phyloP scores from a whole-genome alignment of 1,140 invertebrate species.

The Paraescarpia echinospica region DNA sequence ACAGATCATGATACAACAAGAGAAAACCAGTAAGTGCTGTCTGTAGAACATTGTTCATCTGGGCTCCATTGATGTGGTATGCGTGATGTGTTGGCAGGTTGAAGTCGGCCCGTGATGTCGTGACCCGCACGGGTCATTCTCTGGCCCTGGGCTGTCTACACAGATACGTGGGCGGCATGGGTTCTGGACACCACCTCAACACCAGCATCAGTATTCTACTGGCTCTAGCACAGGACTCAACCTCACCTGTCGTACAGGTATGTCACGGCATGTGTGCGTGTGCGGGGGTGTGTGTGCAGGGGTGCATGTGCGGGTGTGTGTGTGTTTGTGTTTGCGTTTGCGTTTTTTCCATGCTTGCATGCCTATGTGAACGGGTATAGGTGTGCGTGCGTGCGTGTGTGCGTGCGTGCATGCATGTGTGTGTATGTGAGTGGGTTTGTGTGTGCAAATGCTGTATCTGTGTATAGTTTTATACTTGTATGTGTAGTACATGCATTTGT shows the following conservation, averaged over 20 bases:
- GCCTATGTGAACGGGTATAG: not conserved
- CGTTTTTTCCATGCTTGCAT: not conserved
- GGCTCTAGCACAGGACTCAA: slow-evolving; percentile 89
- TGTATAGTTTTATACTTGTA: no score
- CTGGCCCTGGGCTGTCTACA: slow-evolving; percentile 90
- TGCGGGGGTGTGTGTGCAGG: not conserved
- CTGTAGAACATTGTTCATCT: not conserved
- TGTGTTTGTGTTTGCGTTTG: not conserved
- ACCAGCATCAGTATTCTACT: slow-evolving; percentile 91
- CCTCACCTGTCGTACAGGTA: slow-evolving; percentile 86
- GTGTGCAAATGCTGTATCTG: no score
- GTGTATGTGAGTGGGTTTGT: not conserved
- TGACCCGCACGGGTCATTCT: slow-evolving; percentile 86
- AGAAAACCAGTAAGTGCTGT: not conserved
- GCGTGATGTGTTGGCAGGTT: slow-evolving; percentile 58
- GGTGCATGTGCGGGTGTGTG: not conserved
- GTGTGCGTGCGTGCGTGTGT: not conserved
- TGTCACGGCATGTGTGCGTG: slow-evolving; percentile 20
- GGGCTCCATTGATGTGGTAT: not conserved
- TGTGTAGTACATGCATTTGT: no score
- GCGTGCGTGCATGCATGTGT: not conserved
- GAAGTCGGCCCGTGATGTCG: slow-evolving; percentile 84
- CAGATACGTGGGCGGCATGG: slow-evolving; percentile 85
- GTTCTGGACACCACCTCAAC: slow-evolving; percentile 87
- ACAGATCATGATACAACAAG: not conserved